Evolutionary conservation across 2,888 invertebrate species (phyloP).

Genomic region (Yponomeuta sedellus): DNA sequence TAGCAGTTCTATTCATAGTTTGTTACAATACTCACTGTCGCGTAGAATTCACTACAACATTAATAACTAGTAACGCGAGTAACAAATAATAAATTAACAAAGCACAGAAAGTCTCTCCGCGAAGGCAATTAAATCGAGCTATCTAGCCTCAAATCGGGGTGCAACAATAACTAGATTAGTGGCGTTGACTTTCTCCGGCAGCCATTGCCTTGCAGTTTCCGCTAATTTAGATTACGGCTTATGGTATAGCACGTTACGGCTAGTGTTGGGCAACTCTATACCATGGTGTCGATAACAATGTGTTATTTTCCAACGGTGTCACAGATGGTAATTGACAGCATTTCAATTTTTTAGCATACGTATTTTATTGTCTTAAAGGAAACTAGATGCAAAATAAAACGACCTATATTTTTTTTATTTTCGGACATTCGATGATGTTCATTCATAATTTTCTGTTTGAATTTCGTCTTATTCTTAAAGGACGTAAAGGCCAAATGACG

Average conservation of each 20-base stretch:
- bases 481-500: too few species aligned
- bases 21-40: too few species aligned
- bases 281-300: background rate
- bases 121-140: background rate
- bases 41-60: too few species aligned
- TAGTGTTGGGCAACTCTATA: constrained; percentile 11
- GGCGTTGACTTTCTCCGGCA: background rate
- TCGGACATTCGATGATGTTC: too few species aligned
- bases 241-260: constrained; percentile 7
- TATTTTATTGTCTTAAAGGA: too few species aligned
- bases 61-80: background rate
- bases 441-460: too few species aligned
- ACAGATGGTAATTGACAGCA: too few species aligned
- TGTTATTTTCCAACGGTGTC: background rate
- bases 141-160: background rate
- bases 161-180: constrained; percentile 9
- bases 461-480: too few species aligned
- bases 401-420: too few species aligned
- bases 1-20: too few species aligned
- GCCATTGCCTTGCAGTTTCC: constrained; percentile 4
- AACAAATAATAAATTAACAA: background rate
- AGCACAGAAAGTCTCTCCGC: background rate
- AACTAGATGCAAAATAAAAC: too few species aligned
- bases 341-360: too few species aligned
- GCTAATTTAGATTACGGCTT: constrained; percentile 42